Base-by-base conservation (phyloP, 2,797 vertebrate species). In the Sylvilagus floridanus region DNA sequence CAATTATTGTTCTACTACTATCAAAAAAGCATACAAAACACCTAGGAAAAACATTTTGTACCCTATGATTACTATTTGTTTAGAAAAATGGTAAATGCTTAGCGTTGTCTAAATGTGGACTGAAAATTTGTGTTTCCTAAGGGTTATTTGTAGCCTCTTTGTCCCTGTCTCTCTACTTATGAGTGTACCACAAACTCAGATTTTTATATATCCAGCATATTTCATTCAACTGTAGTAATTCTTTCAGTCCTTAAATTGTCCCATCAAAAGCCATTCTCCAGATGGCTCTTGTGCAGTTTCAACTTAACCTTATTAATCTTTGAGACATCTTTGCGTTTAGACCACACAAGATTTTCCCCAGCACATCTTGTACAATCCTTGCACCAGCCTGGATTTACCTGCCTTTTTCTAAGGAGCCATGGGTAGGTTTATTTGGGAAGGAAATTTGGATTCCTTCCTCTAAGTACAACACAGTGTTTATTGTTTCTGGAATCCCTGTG, bases 211-310 rank as follows among this genome's bases (percentile, higher is more conserved):
- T 82, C 65, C 54, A 65, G 19, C 69, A 7, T 76, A 76, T 92
- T 85, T 89, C 60, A 75, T 85, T 88, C 24, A 32, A 57, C 81
- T 92, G 85, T 30, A 81, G 68, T 71, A 52, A 82, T 85, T 81
- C 66, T 69, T 95, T 91, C 17, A 68, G 73, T 75, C n/a, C 81
- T 81, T 75, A 92, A 89, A 71, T 89, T 94, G 75, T 57, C 63
- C 89, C 19, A 57, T 12, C 12, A 28, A 89, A 92, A 92, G 37
- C 79, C 68, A 92, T 68, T 92, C 94, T 89, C 72, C 69, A 85
- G 32, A 84, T 81, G 73, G 24, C 57, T 92, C 35, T 68, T 71
- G 26, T 88, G 37, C 30, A 75, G 73, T 72, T 81, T 66, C 65
- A 79, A 75, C 32, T 76, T 69, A 78, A 83, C 50, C 30, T 62